Base-by-base conservation (phyloP, 2,797 vertebrate species). In the Xyrichtys novacula region DNA sequence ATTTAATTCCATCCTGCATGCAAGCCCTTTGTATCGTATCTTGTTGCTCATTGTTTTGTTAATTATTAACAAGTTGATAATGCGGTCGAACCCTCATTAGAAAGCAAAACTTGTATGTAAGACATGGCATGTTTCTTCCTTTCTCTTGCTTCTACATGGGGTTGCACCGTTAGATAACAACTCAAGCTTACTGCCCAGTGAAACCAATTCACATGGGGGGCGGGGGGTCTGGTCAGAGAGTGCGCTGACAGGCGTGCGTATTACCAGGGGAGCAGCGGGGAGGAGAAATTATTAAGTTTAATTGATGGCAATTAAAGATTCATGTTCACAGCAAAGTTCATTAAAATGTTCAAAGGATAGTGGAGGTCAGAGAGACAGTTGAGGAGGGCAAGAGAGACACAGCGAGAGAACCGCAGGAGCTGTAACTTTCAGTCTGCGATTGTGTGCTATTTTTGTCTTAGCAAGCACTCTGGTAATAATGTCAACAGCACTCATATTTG, bases 231-330 rank as follows among this genome's bases (percentile, higher is more conserved):
- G 40, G 78, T 85, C 84, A 74, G 79, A 89, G 69, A 42, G 67
- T 48, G 65, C 76, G 48, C 72, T 89, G 80, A 85, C 71, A 83
- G 64, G 43, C 56, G 12, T 52, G 16, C 48, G 44, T 72, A 61
- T 65, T 67, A 69, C 54, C 70, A 17, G 32, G 71, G 76, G 81
- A 83, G 60, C 62, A 22, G 61, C 58, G 68, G 78, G 67, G 73
- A 75, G 65, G n/a, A 56, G 38, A 79, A 85, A 91, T 90, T 87
- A 88, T 87, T 67, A 81, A 86, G 86, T 89, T 93, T 91, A 93
- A 92, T 85, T 89, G 85, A 83, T 20, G 23, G 76, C 85, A 85
- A 91, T 90, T 80, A 94, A 92, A 92, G 70, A 91, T 91, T 90
- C 87, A 89, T 89, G 85, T 92, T 87, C 74, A 54, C 64, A 60